These are phyloP conservation scores for Biston betularia DNA, from an alignment of 2,888 invertebrate genomes.

Conservation along the genomic window DNA sequence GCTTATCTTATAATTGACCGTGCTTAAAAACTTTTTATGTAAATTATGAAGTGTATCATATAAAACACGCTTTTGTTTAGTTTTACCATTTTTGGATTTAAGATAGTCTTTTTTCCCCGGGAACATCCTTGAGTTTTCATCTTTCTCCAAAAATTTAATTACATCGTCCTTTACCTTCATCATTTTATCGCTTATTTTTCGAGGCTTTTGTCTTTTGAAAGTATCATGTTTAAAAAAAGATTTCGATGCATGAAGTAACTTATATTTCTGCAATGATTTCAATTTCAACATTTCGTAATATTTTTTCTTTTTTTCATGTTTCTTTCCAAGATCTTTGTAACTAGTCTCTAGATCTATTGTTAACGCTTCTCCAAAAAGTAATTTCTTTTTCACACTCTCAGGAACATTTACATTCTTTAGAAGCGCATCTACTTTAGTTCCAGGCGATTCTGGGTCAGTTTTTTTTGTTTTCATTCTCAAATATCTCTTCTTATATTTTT, in stretches of 20 bases:
- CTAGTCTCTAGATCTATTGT: slow-evolving; percentile 35
- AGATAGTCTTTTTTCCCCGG: slow-evolving; percentile 43
- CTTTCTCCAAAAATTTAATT: slow-evolving; percentile 43
- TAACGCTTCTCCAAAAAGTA: slow-evolving; percentile 40
- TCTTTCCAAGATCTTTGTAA: slow-evolving; percentile 38
- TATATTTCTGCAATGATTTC: slow-evolving; percentile 3
- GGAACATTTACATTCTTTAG: slow-evolving; percentile 36
- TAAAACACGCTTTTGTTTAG: slow-evolving; percentile 41
- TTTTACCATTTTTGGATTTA: slow-evolving; percentile 33
- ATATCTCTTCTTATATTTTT: slow-evolving; percentile 38
- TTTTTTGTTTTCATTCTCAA: slow-evolving; percentile 30
- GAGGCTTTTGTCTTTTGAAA: not conserved
- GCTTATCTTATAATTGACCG: slow-evolving; percentile 34
- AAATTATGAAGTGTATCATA: slow-evolving; percentile 39
- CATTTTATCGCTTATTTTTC: not conserved
- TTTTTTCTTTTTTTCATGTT: slow-evolving; percentile 39
- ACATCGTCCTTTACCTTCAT: slow-evolving; percentile 18
- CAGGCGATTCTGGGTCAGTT: slow-evolving; percentile 32
- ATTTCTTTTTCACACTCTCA: slow-evolving; percentile 37
- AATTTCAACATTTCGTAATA: slow-evolving; percentile 39
- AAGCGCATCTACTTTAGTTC: slow-evolving; percentile 20
- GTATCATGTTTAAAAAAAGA: not conserved
- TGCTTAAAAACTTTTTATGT: slow-evolving; percentile 37
- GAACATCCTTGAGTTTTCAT: slow-evolving; percentile 44
- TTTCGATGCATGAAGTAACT: slow-evolving; percentile 4